Conservation (phyloP, 2,113 vertebrate genomes). For the Saiga tatarica region DNA sequence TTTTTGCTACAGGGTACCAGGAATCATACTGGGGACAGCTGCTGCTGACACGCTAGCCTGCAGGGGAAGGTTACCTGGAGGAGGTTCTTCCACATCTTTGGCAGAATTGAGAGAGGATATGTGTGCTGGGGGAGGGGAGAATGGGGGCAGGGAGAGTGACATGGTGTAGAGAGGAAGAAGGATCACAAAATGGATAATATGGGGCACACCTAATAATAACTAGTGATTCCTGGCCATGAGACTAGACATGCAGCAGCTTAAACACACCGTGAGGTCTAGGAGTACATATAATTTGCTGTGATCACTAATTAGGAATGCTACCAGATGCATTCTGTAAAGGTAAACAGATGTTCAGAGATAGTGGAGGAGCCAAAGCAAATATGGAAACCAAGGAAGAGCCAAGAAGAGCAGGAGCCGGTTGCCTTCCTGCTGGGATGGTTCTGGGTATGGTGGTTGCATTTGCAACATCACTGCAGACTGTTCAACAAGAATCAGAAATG, state of each 20-base stretch:
- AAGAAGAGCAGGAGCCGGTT: neutral
- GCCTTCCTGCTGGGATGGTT: neutral
- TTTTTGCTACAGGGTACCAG: neutral
- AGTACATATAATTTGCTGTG: neutral
- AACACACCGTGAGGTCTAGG: neutral
- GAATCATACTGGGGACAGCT: neutral
- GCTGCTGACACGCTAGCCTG: neutral
- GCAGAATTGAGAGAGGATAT: neutral
- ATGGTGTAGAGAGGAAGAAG: neutral
- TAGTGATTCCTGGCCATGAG: neutral
- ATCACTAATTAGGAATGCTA: neutral
- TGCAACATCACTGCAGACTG: rapidly evolving
- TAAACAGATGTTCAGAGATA: neutral
- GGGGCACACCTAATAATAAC: neutral
- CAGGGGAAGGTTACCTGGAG: neutral
- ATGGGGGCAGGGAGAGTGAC: rapidly evolving
- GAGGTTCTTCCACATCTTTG: no score
- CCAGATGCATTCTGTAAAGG: neutral
- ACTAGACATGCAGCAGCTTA: neutral
- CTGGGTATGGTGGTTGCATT: rapidly evolving
- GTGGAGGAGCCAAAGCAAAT: neutral
- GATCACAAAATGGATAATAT: neutral
- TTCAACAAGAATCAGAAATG: neutral
- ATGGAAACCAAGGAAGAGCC: neutral
- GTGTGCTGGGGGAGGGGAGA: neutral